Evolutionary conservation across 1,140 invertebrate species (phyloP).

Genomic region (Globodera ellingtonae): DNA sequence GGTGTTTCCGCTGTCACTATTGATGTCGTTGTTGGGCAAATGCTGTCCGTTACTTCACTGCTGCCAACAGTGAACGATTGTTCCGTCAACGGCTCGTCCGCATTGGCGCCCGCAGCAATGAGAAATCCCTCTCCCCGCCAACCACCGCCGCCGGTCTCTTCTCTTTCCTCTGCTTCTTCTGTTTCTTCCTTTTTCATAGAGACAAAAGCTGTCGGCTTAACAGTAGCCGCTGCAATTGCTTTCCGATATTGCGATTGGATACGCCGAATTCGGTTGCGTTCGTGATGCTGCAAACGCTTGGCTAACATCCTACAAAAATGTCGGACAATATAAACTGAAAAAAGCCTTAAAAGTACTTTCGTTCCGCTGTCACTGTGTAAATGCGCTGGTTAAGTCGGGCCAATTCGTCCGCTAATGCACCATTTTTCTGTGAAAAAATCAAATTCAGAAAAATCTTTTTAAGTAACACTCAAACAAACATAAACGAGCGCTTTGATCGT

Average conservation of each 20-base stretch:
- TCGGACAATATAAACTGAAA: background rate
- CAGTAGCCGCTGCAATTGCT: slow-evolving; percentile 34
- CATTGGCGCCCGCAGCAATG: background rate
- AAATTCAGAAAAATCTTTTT: slow-evolving; percentile 16
- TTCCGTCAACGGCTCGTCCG: slow-evolving; percentile 2
- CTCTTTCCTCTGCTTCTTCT: background rate
- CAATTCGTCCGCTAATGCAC: slow-evolving; percentile 46
- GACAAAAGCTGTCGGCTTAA: background rate
- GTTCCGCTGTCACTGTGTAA: slow-evolving; percentile 47
- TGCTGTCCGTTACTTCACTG: too few relatives aligned
- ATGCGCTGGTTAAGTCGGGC: slow-evolving; percentile 50
- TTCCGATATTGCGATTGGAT: slow-evolving; percentile 45
- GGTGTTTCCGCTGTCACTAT: too few relatives aligned
- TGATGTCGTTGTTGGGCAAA: too few relatives aligned
- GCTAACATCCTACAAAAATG: slow-evolving; percentile 39
- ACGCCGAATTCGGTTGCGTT: slow-evolving; percentile 48
- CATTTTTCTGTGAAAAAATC: slow-evolving; percentile 47
- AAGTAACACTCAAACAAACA: slow-evolving; percentile 21
- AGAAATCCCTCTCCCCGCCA: background rate
- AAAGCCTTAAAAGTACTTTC: slow-evolving; percentile 32
- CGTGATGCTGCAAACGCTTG: slow-evolving; percentile 49
- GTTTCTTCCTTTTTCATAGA: slow-evolving; percentile 9
- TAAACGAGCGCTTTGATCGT: slow-evolving; percentile 43
- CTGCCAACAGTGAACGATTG: background rate
- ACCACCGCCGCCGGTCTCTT: background rate